Evolutionary conservation across 2,797 vertebrate species (phyloP), one percentile per base, ranked within the genome.

Genomic region (Caiman crocodilus): DNA sequence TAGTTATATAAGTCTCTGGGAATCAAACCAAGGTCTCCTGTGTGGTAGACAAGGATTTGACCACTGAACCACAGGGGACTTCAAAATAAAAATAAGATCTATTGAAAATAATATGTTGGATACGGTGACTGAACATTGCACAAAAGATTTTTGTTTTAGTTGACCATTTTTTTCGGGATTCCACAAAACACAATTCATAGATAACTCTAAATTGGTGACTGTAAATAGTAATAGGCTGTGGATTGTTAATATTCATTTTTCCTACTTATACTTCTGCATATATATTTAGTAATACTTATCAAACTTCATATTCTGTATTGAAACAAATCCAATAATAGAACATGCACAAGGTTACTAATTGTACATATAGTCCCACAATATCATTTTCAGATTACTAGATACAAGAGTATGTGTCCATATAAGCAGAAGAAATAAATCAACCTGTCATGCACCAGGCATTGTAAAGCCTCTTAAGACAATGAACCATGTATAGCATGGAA

Each of bases 221-320:
- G 75, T 82, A 92, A 77, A 81, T 23, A 90, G 7, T 64, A 85
- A 87, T 17, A 82, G 77, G 71, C 30, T 69, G 60, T 90, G 67
- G 20, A 56, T 77, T 21, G 23, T 73, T 92, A 84, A 32, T 73
- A 91, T 94, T 92, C 92, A 94, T 88, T 95, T 91, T 92, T 67
- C 84, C 78, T 89, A 73, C 64, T 85, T 80, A 9, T 76, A 93
- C 95, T 64, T 93, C 94, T 93, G 35, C 35, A 35, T 32, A 42
- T 42, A 94, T 91, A 73, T 93, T 21, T 76, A 85, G 91, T 95
- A 91, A 94, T 92, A 80, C 59, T 82, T 56, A 76, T 23, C 80
- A 85, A 95, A 28, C 84, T 78, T 84, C 69, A 82, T 17, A 85
- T 64, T 50, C 55, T 87, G 82, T 85, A 90, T 85, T 90, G 84